Evolutionary conservation across 2,113 vertebrate species (phyloP).

Genomic region (Indicator indicator): DNA sequence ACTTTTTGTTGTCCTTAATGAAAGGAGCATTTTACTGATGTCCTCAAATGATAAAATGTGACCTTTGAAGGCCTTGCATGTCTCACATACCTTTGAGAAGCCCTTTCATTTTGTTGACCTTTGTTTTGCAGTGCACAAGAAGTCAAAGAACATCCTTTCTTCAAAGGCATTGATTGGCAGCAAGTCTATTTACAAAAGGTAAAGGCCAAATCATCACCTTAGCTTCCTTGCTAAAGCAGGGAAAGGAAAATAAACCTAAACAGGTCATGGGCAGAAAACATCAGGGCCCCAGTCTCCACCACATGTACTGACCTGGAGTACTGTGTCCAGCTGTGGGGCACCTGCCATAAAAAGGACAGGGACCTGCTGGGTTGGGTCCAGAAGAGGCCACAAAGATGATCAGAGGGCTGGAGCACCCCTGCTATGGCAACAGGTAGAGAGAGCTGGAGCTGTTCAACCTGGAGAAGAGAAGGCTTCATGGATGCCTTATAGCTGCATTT

Average conservation of each 20-base stretch:
- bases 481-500: no score
- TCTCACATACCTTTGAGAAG: not conserved
- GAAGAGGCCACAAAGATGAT: no score
- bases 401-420: no score
- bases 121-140: conserved; percentile 84
- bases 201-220: not conserved
- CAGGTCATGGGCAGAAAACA: not conserved
- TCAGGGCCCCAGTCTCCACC: not conserved
- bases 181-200: conserved; percentile 98
- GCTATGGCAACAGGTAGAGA: no score
- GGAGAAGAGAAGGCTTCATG: no score
- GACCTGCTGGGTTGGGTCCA: no score
- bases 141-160: conserved; percentile 94
- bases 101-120: not conserved
- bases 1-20: not conserved
- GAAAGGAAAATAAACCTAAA: not conserved
- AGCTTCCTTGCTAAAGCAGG: not conserved
- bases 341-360: no score
- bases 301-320: not conserved
- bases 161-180: conserved; percentile 97
- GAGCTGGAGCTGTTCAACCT: no score
- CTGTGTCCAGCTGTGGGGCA: no score
- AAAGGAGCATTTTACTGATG: rapidly evolving
- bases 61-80: not conserved
- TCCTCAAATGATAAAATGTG: not conserved